Conservation (phyloP, 2,797 vertebrate species). For the Champsocephalus esox region DNA sequence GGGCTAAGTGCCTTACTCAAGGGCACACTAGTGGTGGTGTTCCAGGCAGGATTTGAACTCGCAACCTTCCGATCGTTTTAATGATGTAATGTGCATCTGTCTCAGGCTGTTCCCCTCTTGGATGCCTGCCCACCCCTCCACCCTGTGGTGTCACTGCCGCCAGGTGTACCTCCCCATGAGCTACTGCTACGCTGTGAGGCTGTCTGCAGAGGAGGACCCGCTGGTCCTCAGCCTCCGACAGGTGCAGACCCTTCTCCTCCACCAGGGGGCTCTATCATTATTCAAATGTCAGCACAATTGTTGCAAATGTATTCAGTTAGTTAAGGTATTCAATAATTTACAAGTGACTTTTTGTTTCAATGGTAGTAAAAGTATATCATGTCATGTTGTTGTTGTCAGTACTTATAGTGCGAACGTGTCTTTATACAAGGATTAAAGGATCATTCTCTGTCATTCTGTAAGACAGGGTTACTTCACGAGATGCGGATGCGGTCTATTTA, state of each 20-base stretch:
- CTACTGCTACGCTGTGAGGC: slow-evolving; percentile 91
- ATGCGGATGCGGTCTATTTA: no score
- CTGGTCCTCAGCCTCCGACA: slow-evolving; percentile 92
- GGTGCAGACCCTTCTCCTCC: slow-evolving; percentile 74
- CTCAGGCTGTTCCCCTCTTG: slow-evolving; percentile 92
- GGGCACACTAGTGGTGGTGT: no score
- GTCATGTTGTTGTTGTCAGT: neutral
- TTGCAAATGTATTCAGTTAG: neutral
- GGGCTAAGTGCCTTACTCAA: no score
- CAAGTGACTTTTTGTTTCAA: neutral
- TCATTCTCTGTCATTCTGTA: no score
- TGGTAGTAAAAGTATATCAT: neutral
- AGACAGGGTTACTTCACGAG: no score
- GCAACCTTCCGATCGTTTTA: no score
- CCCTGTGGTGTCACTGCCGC: slow-evolving; percentile 97
- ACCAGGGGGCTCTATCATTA: slow-evolving; percentile 37
- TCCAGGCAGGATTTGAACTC: no score
- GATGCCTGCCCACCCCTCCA: slow-evolving; percentile 93
- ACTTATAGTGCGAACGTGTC: no score
- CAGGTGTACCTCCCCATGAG: slow-evolving; percentile 99
- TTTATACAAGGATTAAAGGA: no score
- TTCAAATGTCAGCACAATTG: neutral
- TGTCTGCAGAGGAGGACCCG: slow-evolving; percentile 87
- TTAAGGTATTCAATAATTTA: neutral
- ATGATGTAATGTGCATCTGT: neutral